Evolutionary conservation across 2,888 invertebrate genomes (phyloP).

Genomic region (Pristionchus exspectatus): DNA sequence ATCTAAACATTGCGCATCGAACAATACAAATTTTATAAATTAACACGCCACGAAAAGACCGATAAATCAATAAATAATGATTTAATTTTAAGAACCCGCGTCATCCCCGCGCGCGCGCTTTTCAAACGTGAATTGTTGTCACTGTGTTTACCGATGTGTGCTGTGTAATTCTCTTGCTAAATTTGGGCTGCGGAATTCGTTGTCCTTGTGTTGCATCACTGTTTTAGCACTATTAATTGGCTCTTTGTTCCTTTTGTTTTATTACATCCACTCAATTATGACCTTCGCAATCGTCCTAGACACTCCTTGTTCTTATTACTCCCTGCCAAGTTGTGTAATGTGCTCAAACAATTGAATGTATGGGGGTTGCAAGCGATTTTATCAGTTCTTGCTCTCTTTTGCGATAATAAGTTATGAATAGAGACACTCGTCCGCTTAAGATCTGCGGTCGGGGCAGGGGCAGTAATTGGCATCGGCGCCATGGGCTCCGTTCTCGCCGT

Average conservation of each 20-base stretch:
- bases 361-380: slow-evolving; percentile 37
- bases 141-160: not conserved
- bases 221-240: not conserved
- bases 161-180: not conserved
- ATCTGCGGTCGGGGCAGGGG: slow-evolving; percentile 56
- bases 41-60: not conserved
- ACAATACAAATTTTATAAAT: not conserved
- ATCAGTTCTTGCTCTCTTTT: slow-evolving; percentile 40
- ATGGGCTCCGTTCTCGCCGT: slow-evolving; percentile 58
- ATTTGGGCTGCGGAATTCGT: not conserved
- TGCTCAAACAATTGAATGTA: not conserved
- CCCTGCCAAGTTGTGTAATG: not conserved
- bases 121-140: not conserved
- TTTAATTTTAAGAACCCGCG: not conserved
- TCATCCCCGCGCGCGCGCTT: not conserved
- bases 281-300: not conserved
- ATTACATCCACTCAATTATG: not conserved
- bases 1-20: not conserved
- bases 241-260: not conserved
- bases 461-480: slow-evolving; percentile 57
- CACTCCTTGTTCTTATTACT: not conserved
- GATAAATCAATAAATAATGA: slow-evolving; percentile 5
- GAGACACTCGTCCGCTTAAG: not conserved
- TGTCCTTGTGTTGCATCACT: not conserved
- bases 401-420: slow-evolving; percentile 38